Evolutionary conservation across 2,797 vertebrate genomes (phyloP).

Genomic region (Bradypodion ventrale): DNA sequence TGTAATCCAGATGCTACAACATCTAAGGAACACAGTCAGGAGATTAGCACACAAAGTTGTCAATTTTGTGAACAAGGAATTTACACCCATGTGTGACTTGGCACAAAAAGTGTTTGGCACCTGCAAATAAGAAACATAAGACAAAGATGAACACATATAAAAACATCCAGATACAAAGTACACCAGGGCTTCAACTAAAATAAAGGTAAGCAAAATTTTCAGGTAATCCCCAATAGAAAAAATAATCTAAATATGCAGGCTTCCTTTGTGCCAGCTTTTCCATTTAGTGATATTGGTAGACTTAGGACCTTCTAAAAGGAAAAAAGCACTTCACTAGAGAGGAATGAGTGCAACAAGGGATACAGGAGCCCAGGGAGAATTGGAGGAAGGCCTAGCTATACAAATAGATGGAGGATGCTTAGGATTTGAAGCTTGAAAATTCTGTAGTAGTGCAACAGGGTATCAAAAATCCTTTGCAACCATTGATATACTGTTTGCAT

Average conservation of each 20-base stretch:
- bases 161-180: neutral
- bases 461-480: neutral
- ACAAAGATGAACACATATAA: neutral
- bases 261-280: too few relatives aligned
- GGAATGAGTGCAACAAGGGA: neutral
- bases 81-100: neutral
- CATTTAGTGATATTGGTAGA: neutral
- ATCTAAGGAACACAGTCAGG: too few relatives aligned
- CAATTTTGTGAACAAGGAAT: neutral
- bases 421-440: neutral
- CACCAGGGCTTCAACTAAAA: neutral
- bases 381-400: neutral
- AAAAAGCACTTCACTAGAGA: neutral
- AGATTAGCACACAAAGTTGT: too few relatives aligned
- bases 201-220: neutral
- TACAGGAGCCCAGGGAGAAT: neutral
- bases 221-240: neutral
- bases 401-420: neutral
- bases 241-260: neutral
- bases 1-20: neutral
- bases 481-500: too few relatives aligned
- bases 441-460: too few relatives aligned
- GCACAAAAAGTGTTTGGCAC: neutral
- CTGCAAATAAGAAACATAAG: neutral
- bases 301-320: neutral